Base-by-base conservation (phyloP, 92 coral and sea anemone species). In the Scolanthus callimorphus region DNA sequence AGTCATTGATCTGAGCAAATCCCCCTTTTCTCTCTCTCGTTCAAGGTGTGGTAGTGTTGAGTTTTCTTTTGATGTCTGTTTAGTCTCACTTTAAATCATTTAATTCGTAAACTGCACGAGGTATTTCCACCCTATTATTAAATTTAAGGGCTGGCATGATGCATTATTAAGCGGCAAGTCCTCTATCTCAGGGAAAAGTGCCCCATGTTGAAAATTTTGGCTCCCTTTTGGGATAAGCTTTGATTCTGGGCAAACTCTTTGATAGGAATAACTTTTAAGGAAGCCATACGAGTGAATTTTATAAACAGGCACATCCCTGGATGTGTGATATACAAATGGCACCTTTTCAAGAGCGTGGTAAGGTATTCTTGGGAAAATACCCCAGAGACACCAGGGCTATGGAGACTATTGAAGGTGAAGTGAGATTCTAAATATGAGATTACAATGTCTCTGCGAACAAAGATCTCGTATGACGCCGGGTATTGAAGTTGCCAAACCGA, bases 31-130 rank as follows among this genome's bases (percentile, higher is more conserved):
- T 19, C 38, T 29, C 51, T 46, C 11, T 24, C 52, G 34, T 31
- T 27, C 28, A 48, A 66, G 73, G 73, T 66, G 73, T 66, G 73
- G 73, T 66, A 51, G n/a, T 25, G 49, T 66, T 52, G 51, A 38
- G 54, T 66, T 51, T 41, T 38, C 26, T 60, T 31, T 8, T n/a
- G 25, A 39, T 52, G 31, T 66, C 20, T 51, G 73, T 66, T 66
- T 54, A 41, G 54, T 51, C 43, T 51, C 22, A 25, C 49, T 66
- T 53, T 17, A 39, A 57, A 66, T 52, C 53, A 37, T 66, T 31
- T 54, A 3, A 51, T 51, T 66, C 49, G n/a, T n/a, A n/a, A n/a
- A n/a, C n/a, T n/a, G n/a, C n/a, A n/a, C n/a, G n/a, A n/a, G n/a
- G n/a, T n/a, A n/a, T n/a, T n/a, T n/a, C n/a, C n/a, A n/a, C n/a